Conservation (phyloP, 1,140 invertebrate species). For the Aphis gossypii region DNA sequence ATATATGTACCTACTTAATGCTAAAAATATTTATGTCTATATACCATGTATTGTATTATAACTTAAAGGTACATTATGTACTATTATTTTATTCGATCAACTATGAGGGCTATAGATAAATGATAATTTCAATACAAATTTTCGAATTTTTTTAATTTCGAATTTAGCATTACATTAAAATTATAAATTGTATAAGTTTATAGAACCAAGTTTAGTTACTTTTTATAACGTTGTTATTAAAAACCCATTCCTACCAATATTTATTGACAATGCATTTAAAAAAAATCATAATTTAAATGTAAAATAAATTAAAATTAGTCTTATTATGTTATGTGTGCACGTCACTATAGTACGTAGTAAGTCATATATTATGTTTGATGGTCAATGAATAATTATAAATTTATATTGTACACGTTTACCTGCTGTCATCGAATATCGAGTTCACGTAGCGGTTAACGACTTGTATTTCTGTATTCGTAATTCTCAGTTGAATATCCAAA, state of each 20-base stretch:
- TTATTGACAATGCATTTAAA: neutral
- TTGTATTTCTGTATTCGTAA: slow-evolving; percentile 22
- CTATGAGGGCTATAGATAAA: too few relatives aligned
- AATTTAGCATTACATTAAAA: neutral
- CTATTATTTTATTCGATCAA: too few relatives aligned
- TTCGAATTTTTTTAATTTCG: neutral
- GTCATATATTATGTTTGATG: neutral
- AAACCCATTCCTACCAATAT: neutral
- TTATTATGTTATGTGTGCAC: neutral
- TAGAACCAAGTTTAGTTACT: neutral
- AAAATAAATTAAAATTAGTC: neutral
- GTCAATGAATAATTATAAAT: slow-evolving; percentile 36
- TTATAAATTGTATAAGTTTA: neutral
- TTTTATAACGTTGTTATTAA: neutral
- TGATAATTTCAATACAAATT: neutral
- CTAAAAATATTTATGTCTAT: neutral
- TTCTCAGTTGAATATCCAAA: neutral
- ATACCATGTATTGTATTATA: neutral
- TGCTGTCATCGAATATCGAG: neutral
- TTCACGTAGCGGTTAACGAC: slow-evolving; percentile 44
- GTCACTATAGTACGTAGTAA: neutral
- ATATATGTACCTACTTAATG: too few relatives aligned
- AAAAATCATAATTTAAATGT: slow-evolving; percentile 2
- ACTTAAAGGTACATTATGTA: neutral
- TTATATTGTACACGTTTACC: neutral